phyloP scores from a whole-genome alignment of 2,888 invertebrate species.

The Tubulanus polymorphus region DNA sequence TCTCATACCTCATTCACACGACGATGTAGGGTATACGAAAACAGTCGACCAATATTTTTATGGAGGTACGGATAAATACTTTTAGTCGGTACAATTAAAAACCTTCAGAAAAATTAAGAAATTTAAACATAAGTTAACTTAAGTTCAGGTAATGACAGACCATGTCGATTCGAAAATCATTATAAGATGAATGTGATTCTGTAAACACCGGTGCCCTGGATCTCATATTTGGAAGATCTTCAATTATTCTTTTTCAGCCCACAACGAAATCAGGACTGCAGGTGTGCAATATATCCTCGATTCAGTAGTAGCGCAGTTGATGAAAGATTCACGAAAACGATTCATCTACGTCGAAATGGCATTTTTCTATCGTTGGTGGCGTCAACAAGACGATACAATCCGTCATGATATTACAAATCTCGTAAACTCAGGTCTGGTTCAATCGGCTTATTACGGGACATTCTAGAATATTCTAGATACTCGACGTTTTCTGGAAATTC shows the following conservation, averaged over 20 bases:
- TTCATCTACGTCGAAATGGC: slow-evolving; percentile 88
- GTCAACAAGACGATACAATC: slow-evolving; percentile 62
- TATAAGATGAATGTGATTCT: too few species aligned
- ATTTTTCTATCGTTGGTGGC: slow-evolving; percentile 84
- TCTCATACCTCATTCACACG: slow-evolving; percentile 79
- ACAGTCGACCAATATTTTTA: slow-evolving; percentile 92
- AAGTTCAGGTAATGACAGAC: too few species aligned
- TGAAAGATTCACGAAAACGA: slow-evolving; percentile 63
- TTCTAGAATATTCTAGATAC: too few species aligned
- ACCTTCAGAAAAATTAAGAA: too few species aligned
- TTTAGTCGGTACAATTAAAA: too few species aligned
- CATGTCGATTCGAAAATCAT: too few species aligned
- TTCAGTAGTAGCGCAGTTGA: slow-evolving; percentile 72
- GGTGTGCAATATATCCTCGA: slow-evolving; percentile 90
- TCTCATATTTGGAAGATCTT: too few species aligned
- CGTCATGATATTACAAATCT: slow-evolving; percentile 64
- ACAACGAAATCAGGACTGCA: slow-evolving; percentile 32
- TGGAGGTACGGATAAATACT: slow-evolving; percentile 46
- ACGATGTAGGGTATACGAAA: slow-evolving; percentile 92
- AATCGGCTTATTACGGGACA: too few species aligned
- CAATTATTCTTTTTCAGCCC: too few species aligned
- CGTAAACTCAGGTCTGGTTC: slow-evolving; percentile 57
- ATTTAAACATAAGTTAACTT: too few species aligned
- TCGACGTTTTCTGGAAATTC: too few species aligned
- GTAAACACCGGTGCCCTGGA: too few species aligned